Evolutionary conservation across 2,888 invertebrate genomes (phyloP), one percentile per base, ranked within the genome.

Genomic region (Linnaemya vulpina): DNA sequence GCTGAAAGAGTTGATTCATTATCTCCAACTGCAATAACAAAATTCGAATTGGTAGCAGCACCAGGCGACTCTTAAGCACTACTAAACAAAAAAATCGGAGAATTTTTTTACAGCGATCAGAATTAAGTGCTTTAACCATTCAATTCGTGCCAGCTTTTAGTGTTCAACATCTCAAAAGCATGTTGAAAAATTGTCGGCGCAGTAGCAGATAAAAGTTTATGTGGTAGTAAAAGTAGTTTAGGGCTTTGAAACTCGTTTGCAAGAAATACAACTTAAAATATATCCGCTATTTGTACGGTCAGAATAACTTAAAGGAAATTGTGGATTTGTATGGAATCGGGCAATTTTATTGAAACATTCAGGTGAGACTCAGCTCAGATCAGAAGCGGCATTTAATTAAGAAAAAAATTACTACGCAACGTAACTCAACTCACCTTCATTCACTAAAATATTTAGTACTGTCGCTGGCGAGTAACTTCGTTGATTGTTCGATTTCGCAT

Each of bases 361-460:
- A 30, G 3, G 5, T 2, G 5, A 3, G 5, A 30, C 5, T 30
- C 2, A 5, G 5, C 30, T 3, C 30, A 30, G 5, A 30, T 30
- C 3, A 30, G 8, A 38, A 38, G 38, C 17, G 11, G 0, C 17
- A 30, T n/a, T 30, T 35, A 46, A 46, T 38, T 1, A 38, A 38
- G 38, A 38, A 38, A 38, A 84, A 84, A 81, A 63, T 78, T 71
- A 78, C 81, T 84, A 77, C n/a, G n/a, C n/a, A n/a, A 81, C n/a
- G 63, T 62, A 84, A 74, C 77, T 81, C 84, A 84, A 77, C 84
- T 74, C 77, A 77, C 81, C 77, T 81, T 70, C 77, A 70, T 63
- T 84, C 74, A 81, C 78, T 84, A 81, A 81, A 81, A 78, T 74
- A 78, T n/a, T n/a, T n/a, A n/a, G n/a, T 81, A 62, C 74, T 63